phyloP scores from a whole-genome alignment of 2,888 invertebrate species.

The Pammene aurita region DNA sequence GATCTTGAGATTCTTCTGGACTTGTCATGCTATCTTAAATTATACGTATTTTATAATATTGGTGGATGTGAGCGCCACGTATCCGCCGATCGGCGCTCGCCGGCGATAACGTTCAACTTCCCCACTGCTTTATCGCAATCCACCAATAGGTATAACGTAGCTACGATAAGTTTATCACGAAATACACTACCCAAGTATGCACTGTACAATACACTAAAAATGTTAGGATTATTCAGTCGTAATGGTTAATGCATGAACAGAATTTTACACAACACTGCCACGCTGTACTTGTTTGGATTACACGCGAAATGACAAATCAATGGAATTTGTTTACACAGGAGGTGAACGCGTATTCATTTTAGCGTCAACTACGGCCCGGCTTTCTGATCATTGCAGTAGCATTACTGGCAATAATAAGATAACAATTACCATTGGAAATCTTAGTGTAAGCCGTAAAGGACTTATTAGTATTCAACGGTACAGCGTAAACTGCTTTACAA shows the following conservation, averaged over 20 bases:
- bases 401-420: neutral
- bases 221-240: constrained; percentile 56
- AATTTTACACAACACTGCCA: constrained; percentile 45
- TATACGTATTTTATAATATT: constrained; percentile 40
- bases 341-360: constrained; percentile 47
- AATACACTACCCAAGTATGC: constrained; percentile 47
- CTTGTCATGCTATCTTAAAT: constrained; percentile 56
- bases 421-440: neutral
- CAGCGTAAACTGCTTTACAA: constrained; percentile 2
- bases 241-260: constrained; percentile 48
- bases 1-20: constrained; percentile 51
- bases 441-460: too few species aligned
- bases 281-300: constrained; percentile 53
- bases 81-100: constrained; percentile 58
- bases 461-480: too few species aligned
- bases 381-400: constrained; percentile 9
- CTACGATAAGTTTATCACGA: constrained; percentile 56
- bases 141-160: constrained; percentile 50
- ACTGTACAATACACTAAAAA: constrained; percentile 52
- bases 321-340: constrained; percentile 64
- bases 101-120: constrained; percentile 63
- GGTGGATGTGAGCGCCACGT: constrained; percentile 73
- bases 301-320: constrained; percentile 59
- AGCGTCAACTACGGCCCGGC: constrained; percentile 15
- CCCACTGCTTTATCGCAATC: constrained; percentile 48